Evolutionary conservation across 2,888 invertebrate species (phyloP).

Genomic region (Cephalotes varians): DNA sequence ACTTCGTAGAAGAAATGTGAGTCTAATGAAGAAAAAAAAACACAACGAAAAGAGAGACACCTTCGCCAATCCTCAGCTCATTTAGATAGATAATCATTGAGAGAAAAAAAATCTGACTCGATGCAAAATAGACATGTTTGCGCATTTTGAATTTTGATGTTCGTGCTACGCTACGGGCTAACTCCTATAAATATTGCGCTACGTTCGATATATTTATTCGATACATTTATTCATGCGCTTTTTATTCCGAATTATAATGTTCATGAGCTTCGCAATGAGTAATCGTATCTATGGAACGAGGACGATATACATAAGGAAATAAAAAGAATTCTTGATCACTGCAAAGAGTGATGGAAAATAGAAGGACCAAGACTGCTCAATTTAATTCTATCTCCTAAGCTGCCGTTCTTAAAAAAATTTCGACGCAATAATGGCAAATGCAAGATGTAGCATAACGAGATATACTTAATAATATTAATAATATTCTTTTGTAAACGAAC

Average conservation of each 20-base stretch:
- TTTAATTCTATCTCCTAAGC: constrained; percentile 15
- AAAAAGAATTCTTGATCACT: not conserved
- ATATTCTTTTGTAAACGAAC: not conserved
- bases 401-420: constrained; percentile 21
- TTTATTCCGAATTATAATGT: not conserved
- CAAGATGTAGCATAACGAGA: not conserved
- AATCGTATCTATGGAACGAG: not conserved
- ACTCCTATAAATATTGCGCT: not conserved
- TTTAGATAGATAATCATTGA: constrained; percentile 27
- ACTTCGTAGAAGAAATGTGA: not conserved
- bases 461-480: not conserved
- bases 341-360: constrained; percentile 21
- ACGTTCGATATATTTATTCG: constrained; percentile 18
- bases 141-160: not conserved
- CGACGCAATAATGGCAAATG: not conserved
- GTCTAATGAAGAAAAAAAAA: not conserved
- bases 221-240: constrained; percentile 17
- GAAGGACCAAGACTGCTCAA: constrained; percentile 54
- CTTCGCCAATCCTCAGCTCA: not conserved
- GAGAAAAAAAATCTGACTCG: not conserved
- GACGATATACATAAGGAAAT: not conserved
- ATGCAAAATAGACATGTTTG: not conserved
- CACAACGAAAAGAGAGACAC: not conserved
- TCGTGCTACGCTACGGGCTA: constrained; percentile 3
- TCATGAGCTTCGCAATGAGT: not conserved